Conservation (phyloP, 2,888 invertebrate genomes). For the Elegia similella region DNA sequence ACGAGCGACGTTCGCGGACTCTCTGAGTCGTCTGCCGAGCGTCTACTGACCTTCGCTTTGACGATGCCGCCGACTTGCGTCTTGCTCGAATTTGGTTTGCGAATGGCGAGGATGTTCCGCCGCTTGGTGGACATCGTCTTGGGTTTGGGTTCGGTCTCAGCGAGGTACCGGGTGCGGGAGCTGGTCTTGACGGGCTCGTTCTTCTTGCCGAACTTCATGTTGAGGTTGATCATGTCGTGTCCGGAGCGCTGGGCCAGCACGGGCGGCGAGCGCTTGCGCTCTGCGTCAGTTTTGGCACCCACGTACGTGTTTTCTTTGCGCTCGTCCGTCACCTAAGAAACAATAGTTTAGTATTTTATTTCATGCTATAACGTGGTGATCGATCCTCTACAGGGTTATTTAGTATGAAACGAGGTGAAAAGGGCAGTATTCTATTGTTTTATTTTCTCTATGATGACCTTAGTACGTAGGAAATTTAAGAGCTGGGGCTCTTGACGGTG, state of each 20-base stretch:
- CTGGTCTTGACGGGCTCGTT: constrained; percentile 57
- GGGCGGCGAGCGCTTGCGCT: constrained; percentile 45
- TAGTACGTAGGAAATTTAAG: too few relatives aligned
- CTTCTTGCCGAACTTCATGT: constrained; percentile 55
- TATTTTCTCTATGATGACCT: too few relatives aligned
- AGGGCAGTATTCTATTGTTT: too few relatives aligned
- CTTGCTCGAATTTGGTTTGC: constrained; percentile 68
- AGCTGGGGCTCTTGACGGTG: too few relatives aligned
- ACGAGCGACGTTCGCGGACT: constrained; percentile 46
- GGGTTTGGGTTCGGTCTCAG: constrained; percentile 66
- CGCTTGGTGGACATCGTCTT: constrained; percentile 61
- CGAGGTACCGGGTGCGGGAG: constrained; percentile 53
- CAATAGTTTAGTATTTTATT: not conserved
- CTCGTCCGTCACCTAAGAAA: constrained; percentile 53
- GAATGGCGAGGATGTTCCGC: constrained; percentile 63
- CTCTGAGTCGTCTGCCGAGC: constrained; percentile 62
- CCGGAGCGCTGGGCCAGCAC: constrained; percentile 53
- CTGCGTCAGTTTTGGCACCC: constrained; percentile 58
- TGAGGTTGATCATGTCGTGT: constrained; percentile 54
- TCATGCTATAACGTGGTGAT: too few relatives aligned
- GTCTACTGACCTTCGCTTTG: constrained; percentile 52
- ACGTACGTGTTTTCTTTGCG: constrained; percentile 73
- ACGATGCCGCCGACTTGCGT: constrained; percentile 51
- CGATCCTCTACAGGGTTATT: too few relatives aligned
- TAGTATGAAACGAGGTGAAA: too few relatives aligned